Percentiles rank a stretch among this genome's conserved stretches.
Evolutionary conservation across 2,888 invertebrate genomes (phyloP).

Genomic region (Desoria tigrina): DNA sequence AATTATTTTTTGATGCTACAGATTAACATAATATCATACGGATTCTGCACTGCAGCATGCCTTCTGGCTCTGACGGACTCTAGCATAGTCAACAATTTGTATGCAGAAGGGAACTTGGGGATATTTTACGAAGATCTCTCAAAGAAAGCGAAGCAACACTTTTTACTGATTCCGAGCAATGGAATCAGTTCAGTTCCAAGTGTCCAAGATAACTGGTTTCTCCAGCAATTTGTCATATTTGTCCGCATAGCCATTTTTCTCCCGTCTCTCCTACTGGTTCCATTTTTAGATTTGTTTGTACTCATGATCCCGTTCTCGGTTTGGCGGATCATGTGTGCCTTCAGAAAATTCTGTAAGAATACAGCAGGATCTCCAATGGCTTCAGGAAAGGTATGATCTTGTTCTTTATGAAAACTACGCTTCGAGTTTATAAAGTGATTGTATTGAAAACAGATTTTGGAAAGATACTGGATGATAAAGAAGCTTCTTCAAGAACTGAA

Average conservation of each 20-base stretch:
- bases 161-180: conserved; percentile 18
- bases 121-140: conserved; percentile 30
- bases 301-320: conserved; percentile 34
- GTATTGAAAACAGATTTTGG: conserved; percentile 28
- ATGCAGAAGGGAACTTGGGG: conserved; percentile 20
- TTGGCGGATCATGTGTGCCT: conserved; percentile 36
- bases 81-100: conserved; percentile 31
- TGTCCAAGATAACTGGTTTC: background rate
- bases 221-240: conserved; percentile 23
- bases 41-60: conserved; percentile 18
- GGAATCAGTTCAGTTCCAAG: background rate
- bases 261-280: conserved; percentile 38
- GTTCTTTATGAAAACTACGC: background rate
- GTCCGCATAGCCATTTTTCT: conserved; percentile 31
- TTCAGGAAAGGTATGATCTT: conserved; percentile 20
- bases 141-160: conserved; percentile 23
- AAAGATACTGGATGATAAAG: conserved; percentile 33
- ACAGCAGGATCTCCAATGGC: conserved; percentile 36
- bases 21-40: conserved; percentile 29
- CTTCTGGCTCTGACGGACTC: conserved; percentile 37
- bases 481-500: conserved; percentile 34
- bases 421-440: background rate
- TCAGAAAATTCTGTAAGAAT: conserved; percentile 35
- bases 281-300: conserved; percentile 38
- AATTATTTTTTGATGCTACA: conserved; percentile 1